A percentile compares a stretch with the other conserved stretches of the same genome.
phyloP scores from a whole-genome alignment of 1,140 invertebrate species.

The Brachionus rubens region DNA sequence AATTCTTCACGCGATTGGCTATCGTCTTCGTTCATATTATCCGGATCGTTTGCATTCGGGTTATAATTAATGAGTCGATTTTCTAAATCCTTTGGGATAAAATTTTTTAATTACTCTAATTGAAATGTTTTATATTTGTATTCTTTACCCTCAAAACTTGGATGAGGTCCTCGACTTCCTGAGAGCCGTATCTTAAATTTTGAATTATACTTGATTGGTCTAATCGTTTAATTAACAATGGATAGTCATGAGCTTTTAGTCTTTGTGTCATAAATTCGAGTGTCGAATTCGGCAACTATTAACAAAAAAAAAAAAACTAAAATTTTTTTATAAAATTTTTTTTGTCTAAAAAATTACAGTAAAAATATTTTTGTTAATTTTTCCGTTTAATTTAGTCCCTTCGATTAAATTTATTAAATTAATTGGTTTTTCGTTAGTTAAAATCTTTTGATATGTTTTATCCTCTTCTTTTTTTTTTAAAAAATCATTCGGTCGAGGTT shows the following conservation, averaged over 20 bases:
- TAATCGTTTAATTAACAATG: constrained; percentile 23
- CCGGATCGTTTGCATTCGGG: neutral
- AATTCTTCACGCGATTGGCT: neutral
- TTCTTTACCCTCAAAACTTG: neutral
- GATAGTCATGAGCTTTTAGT: constrained; percentile 20
- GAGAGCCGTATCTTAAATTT: constrained; percentile 10
- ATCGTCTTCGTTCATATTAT: constrained; percentile 11
- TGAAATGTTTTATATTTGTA: neutral
- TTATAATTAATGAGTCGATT: constrained; percentile 24
- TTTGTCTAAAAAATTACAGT: too few species aligned
- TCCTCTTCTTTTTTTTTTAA: neutral
- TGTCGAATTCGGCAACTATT: constrained; percentile 18
- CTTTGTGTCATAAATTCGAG: constrained; percentile 10
- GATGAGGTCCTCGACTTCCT: constrained; percentile 11
- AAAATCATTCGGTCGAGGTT: neutral
- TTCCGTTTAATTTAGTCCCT: neutral
- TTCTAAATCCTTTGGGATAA: constrained; percentile 18
- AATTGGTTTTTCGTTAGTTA: neutral
- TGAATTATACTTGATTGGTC: constrained; percentile 44
- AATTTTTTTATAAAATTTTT: too few species aligned
- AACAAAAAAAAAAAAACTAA: too few species aligned
- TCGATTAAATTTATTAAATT: neutral
- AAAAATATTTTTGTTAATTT: neutral
- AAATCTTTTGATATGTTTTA: constrained; percentile 1
- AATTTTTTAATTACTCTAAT: neutral